These are phyloP conservation scores for Peucedramus taeniatus DNA, from an alignment of 2,113 vertebrate genomes.

Conservation along the genomic window DNA sequence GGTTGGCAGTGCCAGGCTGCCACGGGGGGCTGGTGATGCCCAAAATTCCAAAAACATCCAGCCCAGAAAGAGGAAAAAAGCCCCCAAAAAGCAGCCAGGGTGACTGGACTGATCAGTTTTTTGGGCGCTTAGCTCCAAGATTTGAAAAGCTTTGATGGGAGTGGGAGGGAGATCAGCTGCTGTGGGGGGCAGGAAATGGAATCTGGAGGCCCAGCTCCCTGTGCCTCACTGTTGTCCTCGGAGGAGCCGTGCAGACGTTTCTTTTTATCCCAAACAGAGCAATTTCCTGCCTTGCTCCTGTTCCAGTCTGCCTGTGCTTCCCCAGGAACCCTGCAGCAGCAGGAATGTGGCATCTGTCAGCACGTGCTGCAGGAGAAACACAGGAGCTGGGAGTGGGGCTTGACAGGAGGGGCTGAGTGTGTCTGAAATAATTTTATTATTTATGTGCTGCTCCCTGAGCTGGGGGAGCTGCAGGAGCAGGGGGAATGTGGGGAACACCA, in stretches of 20 bases:
- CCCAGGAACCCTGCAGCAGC: neutral
- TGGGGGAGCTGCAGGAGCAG: neutral
- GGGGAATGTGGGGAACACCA: accelerated
- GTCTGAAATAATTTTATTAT: neutral
- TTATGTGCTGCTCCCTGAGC: neutral
- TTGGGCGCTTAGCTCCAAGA: neutral
- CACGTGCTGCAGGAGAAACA: neutral
- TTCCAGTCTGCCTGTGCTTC: neutral
- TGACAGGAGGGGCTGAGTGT: neutral
- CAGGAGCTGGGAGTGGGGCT: neutral
- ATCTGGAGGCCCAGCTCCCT: neutral
- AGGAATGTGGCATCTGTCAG: neutral
- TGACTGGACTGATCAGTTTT: neutral
- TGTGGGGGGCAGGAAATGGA: neutral
- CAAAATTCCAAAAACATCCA: accelerated
- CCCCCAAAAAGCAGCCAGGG: neutral
- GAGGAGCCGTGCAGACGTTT: neutral
- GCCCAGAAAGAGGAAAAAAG: neutral
- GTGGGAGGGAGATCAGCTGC: neutral
- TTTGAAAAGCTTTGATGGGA: neutral
- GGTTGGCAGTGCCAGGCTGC: neutral
- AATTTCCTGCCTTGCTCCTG: neutral
- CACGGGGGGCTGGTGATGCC: neutral
- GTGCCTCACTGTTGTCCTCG: neutral
- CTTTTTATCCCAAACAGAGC: neutral